A percentile compares a stretch with the other conserved stretches of the same genome.
These are phyloP conservation scores for Dynastes grantii DNA, from an alignment of 2,888 invertebrate genomes.

Conservation along the genomic window DNA sequence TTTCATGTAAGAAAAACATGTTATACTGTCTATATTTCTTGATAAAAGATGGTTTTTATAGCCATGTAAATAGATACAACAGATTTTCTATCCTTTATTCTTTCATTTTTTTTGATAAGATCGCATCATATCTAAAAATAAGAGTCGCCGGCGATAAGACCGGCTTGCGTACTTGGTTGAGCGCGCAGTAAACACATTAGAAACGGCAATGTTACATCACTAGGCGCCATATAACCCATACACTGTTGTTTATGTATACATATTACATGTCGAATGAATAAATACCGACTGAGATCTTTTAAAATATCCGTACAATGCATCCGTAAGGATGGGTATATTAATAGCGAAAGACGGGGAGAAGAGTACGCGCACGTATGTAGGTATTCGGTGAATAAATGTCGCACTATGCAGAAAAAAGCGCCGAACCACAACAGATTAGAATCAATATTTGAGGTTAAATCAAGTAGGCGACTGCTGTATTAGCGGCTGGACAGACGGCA, in stretches of 20 bases:
- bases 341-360: neutral
- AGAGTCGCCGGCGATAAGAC: constrained; percentile 44
- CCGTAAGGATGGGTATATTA: neutral
- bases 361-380: neutral
- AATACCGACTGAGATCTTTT: constrained; percentile 4
- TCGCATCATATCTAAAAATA: constrained; percentile 50
- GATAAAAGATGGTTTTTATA: constrained; percentile 5
- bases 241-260: constrained; percentile 21
- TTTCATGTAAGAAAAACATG: too few relatives aligned
- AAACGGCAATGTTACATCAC: constrained; percentile 38
- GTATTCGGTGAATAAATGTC: constrained; percentile 32
- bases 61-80: constrained; percentile 8
- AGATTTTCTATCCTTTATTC: constrained; percentile 28
- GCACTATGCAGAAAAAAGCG: constrained; percentile 38
- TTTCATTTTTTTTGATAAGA: constrained; percentile 41
- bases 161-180: constrained; percentile 41
- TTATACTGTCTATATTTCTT: neutral
- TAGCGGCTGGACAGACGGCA: constrained; percentile 42
- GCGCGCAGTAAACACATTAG: constrained; percentile 34
- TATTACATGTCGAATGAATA: constrained; percentile 17
- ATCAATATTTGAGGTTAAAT: constrained; percentile 54
- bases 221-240: constrained; percentile 34
- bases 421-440: constrained; percentile 49
- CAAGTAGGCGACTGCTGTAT: constrained; percentile 51
- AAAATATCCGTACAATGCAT: neutral